Evolutionary conservation across 2,797 vertebrate species (phyloP), one percentile per base, ranked within the genome.

Genomic region (Hypotaenidia philippensis): DNA sequence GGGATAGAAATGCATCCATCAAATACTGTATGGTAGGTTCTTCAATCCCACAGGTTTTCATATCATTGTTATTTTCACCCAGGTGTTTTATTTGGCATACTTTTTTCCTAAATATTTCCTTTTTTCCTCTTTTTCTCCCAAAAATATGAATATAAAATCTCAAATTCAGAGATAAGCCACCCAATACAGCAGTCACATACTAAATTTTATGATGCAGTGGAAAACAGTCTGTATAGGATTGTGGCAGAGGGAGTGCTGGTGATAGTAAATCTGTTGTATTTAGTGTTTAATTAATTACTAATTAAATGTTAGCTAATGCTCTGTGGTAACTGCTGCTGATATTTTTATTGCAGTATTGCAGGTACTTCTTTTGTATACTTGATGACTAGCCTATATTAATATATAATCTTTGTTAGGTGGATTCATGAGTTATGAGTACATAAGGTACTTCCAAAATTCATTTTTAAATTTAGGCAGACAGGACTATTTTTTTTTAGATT

Each of bases 401-500:
- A 18, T 71, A 27, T 80, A 0, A n/a, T 40, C 90, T 71, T n/a
- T 94, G n/a, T 83, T 83, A 52, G 27, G 27, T 72, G 32, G 81
- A 34, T 47, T 75, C 5, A 56, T 23, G 13, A 78, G 32, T 63
- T 64, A n/a, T 1, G 45, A 81, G 44, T 52, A 93, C 29, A 13
- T 68, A 27, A 64, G 41, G 16, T 88, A 70, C 22, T 91, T 87
- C 15, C 50, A 57, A 87, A 86, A 29, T 12, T 66, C 45, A 44
- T 4, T 66, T 61, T 83, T 50, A 80, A 87, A 47, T 65, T 16
- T 71, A 92, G 92, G 50, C n/a, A 89, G 84, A 81, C 41, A 89
- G 84, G 47, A 95, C 4, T 84, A 32, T 92, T 56, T 89, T n/a
- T n/a, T 92, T 96, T 95, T 83, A 92, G 93, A 96, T 89, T 97